Conservation (phyloP, 1,140 invertebrate species). For the Marisa cornuarietis region DNA sequence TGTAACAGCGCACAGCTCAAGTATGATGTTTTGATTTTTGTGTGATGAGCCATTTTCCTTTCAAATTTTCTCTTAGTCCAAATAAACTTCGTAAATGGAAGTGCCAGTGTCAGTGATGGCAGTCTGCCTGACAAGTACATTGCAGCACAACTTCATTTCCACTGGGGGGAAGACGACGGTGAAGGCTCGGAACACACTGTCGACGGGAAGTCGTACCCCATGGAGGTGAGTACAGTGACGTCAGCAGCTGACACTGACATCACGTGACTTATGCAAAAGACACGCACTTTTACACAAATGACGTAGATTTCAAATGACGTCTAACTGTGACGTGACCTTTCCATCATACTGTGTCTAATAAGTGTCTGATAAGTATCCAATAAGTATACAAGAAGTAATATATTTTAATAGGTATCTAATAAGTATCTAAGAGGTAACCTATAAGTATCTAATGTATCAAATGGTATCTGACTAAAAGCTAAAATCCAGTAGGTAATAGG, state of each 20-base stretch:
- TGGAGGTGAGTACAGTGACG: conserved; percentile 45
- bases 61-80: neutral
- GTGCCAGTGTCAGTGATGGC: conserved; percentile 14
- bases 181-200: conserved; percentile 53
- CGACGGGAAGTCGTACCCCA: conserved; percentile 39
- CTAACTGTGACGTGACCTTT: no score
- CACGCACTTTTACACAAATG: neutral
- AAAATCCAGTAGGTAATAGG: no score
- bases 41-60: neutral
- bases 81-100: neutral
- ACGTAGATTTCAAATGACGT: neutral
- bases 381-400: no score
- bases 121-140: conserved; percentile 37
- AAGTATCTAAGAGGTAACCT: no score
- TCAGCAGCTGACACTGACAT: neutral
- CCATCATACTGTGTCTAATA: no score
- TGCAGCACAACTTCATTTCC: conserved; percentile 53
- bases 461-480: no score
- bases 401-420: no score
- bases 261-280: no score
- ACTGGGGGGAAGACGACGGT: conserved; percentile 48
- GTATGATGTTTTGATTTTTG: neutral
- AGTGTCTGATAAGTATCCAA: no score
- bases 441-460: no score
- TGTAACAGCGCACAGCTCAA: neutral